Evolutionary conservation across 1,140 invertebrate genomes (phyloP).

Genomic region (Bombyx mandarina): DNA sequence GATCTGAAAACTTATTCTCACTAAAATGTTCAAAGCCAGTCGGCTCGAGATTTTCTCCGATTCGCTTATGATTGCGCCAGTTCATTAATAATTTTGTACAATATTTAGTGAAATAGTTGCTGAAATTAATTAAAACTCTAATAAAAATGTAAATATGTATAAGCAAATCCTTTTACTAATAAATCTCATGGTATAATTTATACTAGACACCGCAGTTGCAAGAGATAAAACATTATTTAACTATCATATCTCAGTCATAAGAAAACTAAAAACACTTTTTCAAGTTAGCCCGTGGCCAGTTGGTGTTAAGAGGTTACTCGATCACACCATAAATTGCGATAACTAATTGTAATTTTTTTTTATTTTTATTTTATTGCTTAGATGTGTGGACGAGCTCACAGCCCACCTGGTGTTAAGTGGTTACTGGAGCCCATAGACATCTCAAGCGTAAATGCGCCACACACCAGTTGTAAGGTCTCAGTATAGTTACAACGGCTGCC

Average conservation of each 20-base stretch:
- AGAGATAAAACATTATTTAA: background rate
- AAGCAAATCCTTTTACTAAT: background rate
- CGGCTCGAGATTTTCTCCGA: conserved; percentile 2
- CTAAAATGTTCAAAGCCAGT: conserved; percentile 7
- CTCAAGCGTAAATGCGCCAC: too few species aligned
- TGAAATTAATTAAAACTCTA: background rate
- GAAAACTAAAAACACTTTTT: background rate
- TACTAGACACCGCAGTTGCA: background rate
- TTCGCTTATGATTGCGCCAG: conserved; percentile 16
- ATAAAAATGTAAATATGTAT: background rate
- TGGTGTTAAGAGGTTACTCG: too few species aligned
- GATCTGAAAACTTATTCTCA: conserved; percentile 9
- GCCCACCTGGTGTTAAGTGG: too few species aligned
- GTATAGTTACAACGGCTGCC: too few species aligned
- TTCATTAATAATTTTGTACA: conserved; percentile 3
- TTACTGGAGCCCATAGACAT: too few species aligned
- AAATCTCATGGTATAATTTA: background rate
- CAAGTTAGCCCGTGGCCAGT: too few species aligned
- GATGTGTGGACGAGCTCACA: too few species aligned
- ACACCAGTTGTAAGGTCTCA: too few species aligned
- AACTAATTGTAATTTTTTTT: background rate
- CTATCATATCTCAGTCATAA: background rate
- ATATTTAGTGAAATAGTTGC: too few species aligned
- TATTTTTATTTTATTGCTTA: background rate
- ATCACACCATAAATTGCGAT: background rate